Evolutionary conservation across 2,888 invertebrate species (phyloP), one percentile per base, ranked within the genome.

Genomic region (Thera obeliscata): DNA sequence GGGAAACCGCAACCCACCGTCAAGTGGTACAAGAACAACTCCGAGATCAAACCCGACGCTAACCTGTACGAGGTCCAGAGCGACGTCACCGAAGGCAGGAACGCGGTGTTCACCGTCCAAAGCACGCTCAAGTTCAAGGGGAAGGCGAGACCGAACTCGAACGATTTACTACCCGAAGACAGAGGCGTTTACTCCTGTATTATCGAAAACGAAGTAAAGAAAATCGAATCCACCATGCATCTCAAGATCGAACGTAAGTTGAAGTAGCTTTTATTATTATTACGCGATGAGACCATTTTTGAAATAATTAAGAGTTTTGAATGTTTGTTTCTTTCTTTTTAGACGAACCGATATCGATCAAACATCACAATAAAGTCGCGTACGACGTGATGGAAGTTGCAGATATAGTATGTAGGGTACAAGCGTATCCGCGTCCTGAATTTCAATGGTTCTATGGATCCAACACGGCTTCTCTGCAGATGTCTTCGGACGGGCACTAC

Each of bases 371-470:
- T 81, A 97, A 97, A 90, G 98, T 98, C 0, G 98, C 98, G 0
- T 98, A 96, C 82, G 98, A 98, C 83, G 88, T 97, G 5, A 94
- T 96, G 69, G 98, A 98, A 87, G 96, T 96, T 0, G 98, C 98
- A 0, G 96, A 97, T 86, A 97, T 98, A 36, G 95, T 96, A 0
- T 98, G 98, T 87, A 96, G 96, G 81, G 98, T 98, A 11, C 97
- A 98, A 83, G 98, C 98, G 0, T 98, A 97, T 87, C 98, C 98
- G 0, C 97, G 97, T 80, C 98, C 98, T 0, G 97, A 97, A 83
- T 98, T 98, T 88, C 97, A 98, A 80, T 98, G 98, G 98, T 97
- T 95, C 81, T 97, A 96, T 80, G 96, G 96, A 48, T 95, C 96
- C 5, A 96, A 97, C 85, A 94, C 95, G 0, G 95, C 96, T 0